These are phyloP conservation scores for Herpailurus yagouaroundi DNA, from an alignment of 2,113 vertebrate genomes.

Conservation along the genomic window DNA sequence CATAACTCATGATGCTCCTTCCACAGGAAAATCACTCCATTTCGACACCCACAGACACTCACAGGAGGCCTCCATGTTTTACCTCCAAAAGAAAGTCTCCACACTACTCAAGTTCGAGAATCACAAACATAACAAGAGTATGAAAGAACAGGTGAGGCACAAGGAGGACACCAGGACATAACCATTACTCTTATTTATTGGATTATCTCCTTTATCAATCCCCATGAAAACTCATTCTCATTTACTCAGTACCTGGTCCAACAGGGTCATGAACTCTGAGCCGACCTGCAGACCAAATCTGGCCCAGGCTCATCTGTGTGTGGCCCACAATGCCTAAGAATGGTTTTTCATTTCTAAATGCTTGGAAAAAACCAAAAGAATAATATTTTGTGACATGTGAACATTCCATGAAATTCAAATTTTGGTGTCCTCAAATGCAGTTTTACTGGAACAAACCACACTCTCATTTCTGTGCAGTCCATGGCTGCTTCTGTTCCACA, in stretches of 20 bases:
- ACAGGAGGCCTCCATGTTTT: neutral
- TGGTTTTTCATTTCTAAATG: neutral
- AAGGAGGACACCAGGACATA: neutral
- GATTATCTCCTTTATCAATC: neutral
- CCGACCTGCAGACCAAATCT: neutral
- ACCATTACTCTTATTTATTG: neutral
- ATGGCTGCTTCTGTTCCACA: no score
- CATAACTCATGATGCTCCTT: fast-evolving
- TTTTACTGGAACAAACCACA: neutral
- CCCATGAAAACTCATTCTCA: neutral
- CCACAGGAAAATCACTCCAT: no score
- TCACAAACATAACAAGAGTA: neutral
- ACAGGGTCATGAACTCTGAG: neutral
- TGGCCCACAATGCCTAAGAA: neutral
- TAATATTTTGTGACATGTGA: neutral
- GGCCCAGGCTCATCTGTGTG: neutral
- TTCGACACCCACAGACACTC: neutral
- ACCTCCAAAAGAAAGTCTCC: neutral
- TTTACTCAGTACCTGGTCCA: neutral
- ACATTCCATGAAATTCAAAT: neutral
- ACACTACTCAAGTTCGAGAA: neutral
- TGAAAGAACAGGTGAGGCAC: neutral
- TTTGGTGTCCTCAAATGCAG: neutral
- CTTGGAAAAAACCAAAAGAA: neutral
- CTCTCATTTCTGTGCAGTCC: neutral